These are phyloP conservation scores for Nephrotoma appendiculata DNA, from an alignment of 2,888 invertebrate species.

Conservation along the genomic window DNA sequence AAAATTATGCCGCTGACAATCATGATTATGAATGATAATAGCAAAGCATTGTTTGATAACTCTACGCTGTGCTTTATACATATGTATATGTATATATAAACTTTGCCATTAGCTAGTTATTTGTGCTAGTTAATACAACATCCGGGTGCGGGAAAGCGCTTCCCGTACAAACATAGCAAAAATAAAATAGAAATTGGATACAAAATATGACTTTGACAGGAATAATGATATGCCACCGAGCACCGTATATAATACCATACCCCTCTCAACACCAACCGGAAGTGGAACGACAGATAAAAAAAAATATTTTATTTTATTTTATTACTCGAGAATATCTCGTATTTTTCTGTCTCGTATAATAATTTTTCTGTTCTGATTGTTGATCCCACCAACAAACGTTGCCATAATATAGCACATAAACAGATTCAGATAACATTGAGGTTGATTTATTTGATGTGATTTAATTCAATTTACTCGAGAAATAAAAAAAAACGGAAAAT, in stretches of 20 bases:
- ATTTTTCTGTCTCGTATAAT: neutral
- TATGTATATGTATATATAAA: neutral
- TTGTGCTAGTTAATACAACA: too few species aligned
- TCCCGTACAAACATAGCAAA: too few species aligned
- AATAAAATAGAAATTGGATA: too few species aligned
- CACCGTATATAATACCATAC: neutral
- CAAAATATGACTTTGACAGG: neutral
- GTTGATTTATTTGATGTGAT: neutral
- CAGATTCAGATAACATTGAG: neutral
- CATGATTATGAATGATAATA: neutral
- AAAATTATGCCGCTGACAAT: neutral
- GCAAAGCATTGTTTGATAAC: neutral
- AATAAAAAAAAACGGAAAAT: neutral
- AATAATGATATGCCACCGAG: neutral
- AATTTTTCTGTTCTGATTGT: neutral
- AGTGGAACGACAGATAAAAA: neutral
- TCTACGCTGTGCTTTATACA: neutral
- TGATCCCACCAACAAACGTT: neutral
- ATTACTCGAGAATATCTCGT: neutral
- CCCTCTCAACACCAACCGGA: neutral
- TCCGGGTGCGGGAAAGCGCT: too few species aligned
- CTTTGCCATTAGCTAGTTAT: too few species aligned
- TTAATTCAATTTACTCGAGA: neutral
- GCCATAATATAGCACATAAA: neutral
- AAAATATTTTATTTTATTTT: neutral